These are phyloP conservation scores for Nerophis ophidion DNA, from an alignment of 2,113 vertebrate genomes.

Conservation along the genomic window DNA sequence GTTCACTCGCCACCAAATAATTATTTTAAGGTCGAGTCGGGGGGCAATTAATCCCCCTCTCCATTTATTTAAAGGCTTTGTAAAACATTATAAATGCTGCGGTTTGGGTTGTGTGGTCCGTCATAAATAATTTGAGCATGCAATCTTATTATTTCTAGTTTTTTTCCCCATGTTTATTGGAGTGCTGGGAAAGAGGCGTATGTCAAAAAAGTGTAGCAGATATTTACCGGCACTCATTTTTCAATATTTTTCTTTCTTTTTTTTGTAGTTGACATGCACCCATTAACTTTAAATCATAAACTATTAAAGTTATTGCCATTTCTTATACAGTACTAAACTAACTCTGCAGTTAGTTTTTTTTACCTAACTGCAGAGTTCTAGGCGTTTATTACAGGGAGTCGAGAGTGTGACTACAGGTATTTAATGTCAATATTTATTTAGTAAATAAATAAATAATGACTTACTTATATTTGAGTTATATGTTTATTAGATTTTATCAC, in stretches of 20 bases:
- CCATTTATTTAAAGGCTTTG: slow-evolving; percentile 81
- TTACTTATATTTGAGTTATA: too few species aligned
- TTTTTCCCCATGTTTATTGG: slow-evolving; percentile 19
- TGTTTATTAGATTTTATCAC: too few species aligned
- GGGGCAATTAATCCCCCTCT: slow-evolving; percentile 79
- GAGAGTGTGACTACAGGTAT: too few species aligned
- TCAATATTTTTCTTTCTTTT: slow-evolving; percentile 29
- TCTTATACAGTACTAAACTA: too few species aligned
- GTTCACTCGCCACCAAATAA: slow-evolving; percentile 77
- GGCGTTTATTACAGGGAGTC: too few species aligned
- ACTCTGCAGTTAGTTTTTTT: too few species aligned
- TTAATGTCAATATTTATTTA: too few species aligned
- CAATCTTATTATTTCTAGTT: slow-evolving; percentile 25
- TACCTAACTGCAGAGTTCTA: too few species aligned
- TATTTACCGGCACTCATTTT: slow-evolving; percentile 53
- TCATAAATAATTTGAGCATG: slow-evolving; percentile 58
- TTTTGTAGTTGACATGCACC: slow-evolving; percentile 30
- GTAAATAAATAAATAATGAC: too few species aligned
- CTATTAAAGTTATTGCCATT: not conserved
- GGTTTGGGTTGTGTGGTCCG: slow-evolving; percentile 60
- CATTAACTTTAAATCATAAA: too few species aligned
- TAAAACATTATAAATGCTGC: slow-evolving; percentile 79
- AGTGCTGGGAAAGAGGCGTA: slow-evolving; percentile 32
- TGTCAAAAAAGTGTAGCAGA: slow-evolving; percentile 38
- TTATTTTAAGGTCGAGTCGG: slow-evolving; percentile 80